Conservation (phyloP, 2,113 vertebrate genomes). For the Phyllostomus discolor region DNA sequence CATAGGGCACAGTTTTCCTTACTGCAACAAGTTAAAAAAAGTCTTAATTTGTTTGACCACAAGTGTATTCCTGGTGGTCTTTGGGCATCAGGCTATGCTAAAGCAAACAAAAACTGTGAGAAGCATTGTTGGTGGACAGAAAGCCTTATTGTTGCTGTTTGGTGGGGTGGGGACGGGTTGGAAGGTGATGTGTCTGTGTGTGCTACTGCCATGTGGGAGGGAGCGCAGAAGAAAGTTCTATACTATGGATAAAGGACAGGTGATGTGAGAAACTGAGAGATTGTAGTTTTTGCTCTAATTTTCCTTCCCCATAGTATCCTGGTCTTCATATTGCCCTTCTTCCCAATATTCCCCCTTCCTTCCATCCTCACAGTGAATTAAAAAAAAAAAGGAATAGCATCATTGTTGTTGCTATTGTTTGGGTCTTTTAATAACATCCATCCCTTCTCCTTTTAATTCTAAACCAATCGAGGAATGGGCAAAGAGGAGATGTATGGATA, state of each 20-base stretch:
- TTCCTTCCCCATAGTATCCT: not conserved
- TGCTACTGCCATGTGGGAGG: not conserved
- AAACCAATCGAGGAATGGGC: not conserved
- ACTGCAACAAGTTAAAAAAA: not conserved
- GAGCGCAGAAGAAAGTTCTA: not conserved
- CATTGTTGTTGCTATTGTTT: not conserved
- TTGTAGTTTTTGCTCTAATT: not conserved
- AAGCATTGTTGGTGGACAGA: not conserved
- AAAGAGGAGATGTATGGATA: not conserved
- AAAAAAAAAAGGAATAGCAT: not conserved
- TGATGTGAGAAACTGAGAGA: not conserved
- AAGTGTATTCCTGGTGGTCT: not conserved
- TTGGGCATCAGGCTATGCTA: not conserved
- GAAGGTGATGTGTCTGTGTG: not conserved
- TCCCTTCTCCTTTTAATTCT: not conserved
- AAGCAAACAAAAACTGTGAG: not conserved
- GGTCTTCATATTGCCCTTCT: not conserved
- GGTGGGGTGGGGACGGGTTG: too few species aligned
- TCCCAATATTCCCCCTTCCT: not conserved
- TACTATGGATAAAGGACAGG: not conserved
- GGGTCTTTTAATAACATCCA: not conserved
- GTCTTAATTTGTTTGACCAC: not conserved
- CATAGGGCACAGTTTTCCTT: not conserved
- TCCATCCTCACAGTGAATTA: not conserved
- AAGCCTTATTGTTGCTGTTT: not conserved